A percentile compares a stretch with the other conserved stretches of the same genome.
phyloP scores from a whole-genome alignment of 2,888 invertebrate genomes.

The Hirtodrosophila alboralis region DNA sequence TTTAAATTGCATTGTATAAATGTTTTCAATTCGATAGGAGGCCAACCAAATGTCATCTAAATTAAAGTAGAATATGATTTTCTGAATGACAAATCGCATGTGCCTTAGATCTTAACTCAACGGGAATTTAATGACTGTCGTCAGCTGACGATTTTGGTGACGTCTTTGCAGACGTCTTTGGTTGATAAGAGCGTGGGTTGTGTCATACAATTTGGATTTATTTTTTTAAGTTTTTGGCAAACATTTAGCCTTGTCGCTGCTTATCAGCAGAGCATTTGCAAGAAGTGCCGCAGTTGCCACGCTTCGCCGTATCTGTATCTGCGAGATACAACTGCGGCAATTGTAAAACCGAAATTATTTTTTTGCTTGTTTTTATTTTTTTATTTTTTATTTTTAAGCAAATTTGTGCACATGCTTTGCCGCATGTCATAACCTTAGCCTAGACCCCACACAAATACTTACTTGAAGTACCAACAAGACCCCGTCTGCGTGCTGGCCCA shows the following conservation, averaged over 20 bases:
- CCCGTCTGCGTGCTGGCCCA: constrained; percentile 27
- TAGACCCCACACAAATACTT: constrained; percentile 58
- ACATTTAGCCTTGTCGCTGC: constrained; percentile 36
- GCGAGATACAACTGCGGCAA: constrained; percentile 76
- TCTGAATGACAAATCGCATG: constrained; percentile 41
- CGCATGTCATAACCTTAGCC: constrained; percentile 77
- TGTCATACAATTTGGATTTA: constrained; percentile 7
- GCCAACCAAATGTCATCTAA: constrained; percentile 41
- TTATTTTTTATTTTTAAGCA: constrained; percentile 33
- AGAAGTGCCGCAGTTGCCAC: constrained; percentile 59
- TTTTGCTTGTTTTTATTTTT: too few species aligned
- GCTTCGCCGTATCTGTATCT: constrained; percentile 32
- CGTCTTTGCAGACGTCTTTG: constrained; percentile 41
- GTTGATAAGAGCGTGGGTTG: constrained; percentile 31
- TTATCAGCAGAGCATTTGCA: constrained; percentile 60
- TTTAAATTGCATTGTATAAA: constrained; percentile 49
- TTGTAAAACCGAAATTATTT: constrained; percentile 27
- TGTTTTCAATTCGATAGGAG: constrained; percentile 26
- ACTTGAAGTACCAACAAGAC: constrained; percentile 15
- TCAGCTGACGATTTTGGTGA: constrained; percentile 24
- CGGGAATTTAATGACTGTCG: constrained; percentile 38
- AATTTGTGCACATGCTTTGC: constrained; percentile 51
- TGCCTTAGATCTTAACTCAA: constrained; percentile 8
- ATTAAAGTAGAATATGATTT: constrained; percentile 67
- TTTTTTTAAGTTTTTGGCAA: constrained; percentile 48